A percentile compares a stretch with the other conserved stretches of the same genome.
These are phyloP conservation scores for Pardalotus punctatus DNA, from an alignment of 2,113 vertebrate genomes.

Conservation along the genomic window DNA sequence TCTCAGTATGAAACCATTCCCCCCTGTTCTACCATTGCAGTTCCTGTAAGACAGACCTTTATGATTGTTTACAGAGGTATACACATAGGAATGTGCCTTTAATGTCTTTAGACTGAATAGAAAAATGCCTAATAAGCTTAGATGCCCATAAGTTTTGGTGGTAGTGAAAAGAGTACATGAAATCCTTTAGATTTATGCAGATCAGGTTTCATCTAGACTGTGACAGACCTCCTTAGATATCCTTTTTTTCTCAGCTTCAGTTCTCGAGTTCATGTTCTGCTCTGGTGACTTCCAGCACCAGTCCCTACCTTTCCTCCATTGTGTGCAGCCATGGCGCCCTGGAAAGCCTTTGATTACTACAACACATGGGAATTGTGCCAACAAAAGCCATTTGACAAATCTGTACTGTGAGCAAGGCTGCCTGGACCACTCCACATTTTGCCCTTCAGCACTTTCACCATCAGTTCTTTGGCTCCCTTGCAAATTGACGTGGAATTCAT, in stretches of 20 bases:
- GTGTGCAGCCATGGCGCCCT: not conserved
- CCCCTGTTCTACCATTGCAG: not conserved
- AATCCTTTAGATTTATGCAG: not conserved
- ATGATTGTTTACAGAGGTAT: rapidly evolving
- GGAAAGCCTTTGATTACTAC: not conserved
- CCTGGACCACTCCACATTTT: not conserved
- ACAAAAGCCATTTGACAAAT: not conserved
- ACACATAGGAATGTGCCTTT: not conserved
- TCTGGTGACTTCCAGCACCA: not conserved
- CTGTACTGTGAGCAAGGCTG: not conserved
- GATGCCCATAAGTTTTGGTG: not conserved
- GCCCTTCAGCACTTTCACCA: not conserved
- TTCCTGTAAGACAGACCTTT: not conserved
- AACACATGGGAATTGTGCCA: not conserved
- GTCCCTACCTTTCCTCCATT: not conserved
- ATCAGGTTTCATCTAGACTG: not conserved
- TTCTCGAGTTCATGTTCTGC: not conserved
- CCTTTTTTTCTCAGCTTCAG: not conserved
- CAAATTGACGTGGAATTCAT: not conserved
- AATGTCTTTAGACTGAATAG: not conserved
- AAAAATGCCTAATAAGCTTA: not conserved
- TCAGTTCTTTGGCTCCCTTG: not conserved
- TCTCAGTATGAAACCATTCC: not conserved
- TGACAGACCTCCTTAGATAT: not conserved
- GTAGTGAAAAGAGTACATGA: not conserved